Conservation (phyloP, 2,113 vertebrate species). For the Coptodon bakossiorum region DNA sequence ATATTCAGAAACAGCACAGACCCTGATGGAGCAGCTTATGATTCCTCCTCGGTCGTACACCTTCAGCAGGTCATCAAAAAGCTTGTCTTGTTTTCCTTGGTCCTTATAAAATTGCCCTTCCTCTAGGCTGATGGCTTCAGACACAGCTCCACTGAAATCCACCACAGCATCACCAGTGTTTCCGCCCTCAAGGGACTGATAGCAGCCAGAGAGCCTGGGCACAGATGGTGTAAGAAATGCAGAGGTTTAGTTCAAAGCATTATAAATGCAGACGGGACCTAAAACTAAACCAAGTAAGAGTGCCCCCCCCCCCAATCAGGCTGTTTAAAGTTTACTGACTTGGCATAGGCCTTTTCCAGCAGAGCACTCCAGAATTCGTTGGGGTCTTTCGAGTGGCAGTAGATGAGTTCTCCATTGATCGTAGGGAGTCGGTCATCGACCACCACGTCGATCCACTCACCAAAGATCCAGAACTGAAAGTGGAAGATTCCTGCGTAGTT, state of each 20-base stretch:
- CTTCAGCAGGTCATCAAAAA: constrained; percentile 84
- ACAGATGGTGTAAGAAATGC: not conserved
- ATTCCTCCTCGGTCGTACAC: constrained; percentile 81
- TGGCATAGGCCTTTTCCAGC: constrained; percentile 92
- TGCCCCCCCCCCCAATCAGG: not conserved
- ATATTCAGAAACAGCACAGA: not conserved
- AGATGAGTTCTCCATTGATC: constrained; percentile 78
- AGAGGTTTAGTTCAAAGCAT: not conserved
- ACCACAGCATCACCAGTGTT: constrained; percentile 89
- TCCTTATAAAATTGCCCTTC: constrained; percentile 70
- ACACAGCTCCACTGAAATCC: constrained; percentile 90
- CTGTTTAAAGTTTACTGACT: constrained; percentile 66
- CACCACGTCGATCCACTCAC: constrained; percentile 89
- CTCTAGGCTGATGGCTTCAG: constrained; percentile 79
- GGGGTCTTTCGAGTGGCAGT: constrained; percentile 81
- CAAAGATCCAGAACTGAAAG: constrained; percentile 92
- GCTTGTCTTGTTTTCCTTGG: constrained; percentile 74
- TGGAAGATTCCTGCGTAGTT: constrained; percentile 88
- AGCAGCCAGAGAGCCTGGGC: constrained; percentile 83
- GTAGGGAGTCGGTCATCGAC: constrained; percentile 91
- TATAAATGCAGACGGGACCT: not conserved
- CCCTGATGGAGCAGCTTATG: constrained; percentile 85
- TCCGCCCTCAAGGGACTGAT: constrained; percentile 87
- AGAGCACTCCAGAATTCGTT: constrained; percentile 93
- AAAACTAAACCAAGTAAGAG: not conserved